These are phyloP conservation scores for Trypoxylus dichotomus DNA, from an alignment of 1,140 invertebrate genomes.

Conservation along the genomic window DNA sequence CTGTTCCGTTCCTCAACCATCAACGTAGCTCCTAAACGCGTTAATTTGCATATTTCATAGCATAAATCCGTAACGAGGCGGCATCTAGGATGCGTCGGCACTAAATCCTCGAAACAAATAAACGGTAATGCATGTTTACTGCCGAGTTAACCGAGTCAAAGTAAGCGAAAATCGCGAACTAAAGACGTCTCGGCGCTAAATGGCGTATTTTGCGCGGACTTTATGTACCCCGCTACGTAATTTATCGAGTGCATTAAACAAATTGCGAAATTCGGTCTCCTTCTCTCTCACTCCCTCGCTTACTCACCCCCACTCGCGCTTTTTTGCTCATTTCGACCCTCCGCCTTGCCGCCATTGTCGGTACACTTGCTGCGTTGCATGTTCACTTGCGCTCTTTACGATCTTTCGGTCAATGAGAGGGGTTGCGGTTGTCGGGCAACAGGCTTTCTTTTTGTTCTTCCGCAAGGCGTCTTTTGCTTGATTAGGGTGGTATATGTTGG, in stretches of 20 bases:
- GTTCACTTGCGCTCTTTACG: not conserved
- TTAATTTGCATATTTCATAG: not conserved
- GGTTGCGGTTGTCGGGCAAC: conserved; percentile 1
- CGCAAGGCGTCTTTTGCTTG: not conserved
- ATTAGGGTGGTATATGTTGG: not conserved
- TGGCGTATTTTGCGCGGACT: conserved; percentile 5
- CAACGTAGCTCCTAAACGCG: not conserved
- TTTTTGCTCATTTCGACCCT: not conserved
- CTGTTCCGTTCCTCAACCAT: too few species aligned
- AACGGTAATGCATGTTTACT: conserved; percentile 2
- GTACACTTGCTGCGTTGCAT: not conserved
- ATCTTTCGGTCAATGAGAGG: not conserved
- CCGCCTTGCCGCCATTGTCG: not conserved
- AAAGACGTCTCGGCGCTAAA: conserved; percentile 1
- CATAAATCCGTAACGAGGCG: not conserved
- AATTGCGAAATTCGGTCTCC: conserved; percentile 6
- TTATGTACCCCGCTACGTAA: not conserved
- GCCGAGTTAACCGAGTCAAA: not conserved
- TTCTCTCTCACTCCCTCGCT: not conserved
- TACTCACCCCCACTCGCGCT: too few species aligned
- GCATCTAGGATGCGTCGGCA: not conserved
- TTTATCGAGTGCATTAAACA: conserved; percentile 3
- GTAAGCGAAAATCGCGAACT: not conserved
- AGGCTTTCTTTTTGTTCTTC: conserved; percentile 2
- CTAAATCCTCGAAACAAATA: not conserved